phyloP scores from a whole-genome alignment of 2,888 invertebrate genomes.

The Apotomis capreana region DNA sequence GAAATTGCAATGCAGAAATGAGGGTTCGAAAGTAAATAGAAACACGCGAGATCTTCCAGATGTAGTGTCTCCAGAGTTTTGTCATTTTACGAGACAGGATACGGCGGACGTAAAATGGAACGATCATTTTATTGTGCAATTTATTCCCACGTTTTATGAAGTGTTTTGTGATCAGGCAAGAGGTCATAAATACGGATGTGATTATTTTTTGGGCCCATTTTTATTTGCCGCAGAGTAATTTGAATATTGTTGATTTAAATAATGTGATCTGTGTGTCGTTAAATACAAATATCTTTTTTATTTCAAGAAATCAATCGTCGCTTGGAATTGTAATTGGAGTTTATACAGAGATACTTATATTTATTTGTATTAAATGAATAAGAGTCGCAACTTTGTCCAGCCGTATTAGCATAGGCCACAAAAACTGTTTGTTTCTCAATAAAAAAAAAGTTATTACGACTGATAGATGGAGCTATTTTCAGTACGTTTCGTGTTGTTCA shows the following conservation, averaged over 20 bases:
- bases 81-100: slow-evolving; percentile 28
- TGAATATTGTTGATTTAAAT: slow-evolving; percentile 32
- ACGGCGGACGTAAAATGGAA: slow-evolving; percentile 53
- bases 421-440: no score
- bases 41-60: slow-evolving; percentile 3
- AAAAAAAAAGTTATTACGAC: no score
- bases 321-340: no score
- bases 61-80: slow-evolving; percentile 22
- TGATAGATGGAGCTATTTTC: no score
- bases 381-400: no score
- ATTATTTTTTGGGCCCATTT: slow-evolving; percentile 56
- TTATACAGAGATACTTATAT: no score
- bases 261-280: neutral
- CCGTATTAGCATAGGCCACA: no score
- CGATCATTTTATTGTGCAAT: slow-evolving; percentile 64
- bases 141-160: slow-evolving; percentile 65
- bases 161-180: slow-evolving; percentile 62
- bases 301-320: neutral
- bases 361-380: no score
- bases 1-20: neutral
- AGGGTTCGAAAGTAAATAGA: neutral
- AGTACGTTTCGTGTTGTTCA: no score
- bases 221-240: slow-evolving; percentile 52
- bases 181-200: slow-evolving; percentile 59
- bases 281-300: neutral